Conservation (phyloP, 1,140 invertebrate species). For the Bombus fervidus region DNA sequence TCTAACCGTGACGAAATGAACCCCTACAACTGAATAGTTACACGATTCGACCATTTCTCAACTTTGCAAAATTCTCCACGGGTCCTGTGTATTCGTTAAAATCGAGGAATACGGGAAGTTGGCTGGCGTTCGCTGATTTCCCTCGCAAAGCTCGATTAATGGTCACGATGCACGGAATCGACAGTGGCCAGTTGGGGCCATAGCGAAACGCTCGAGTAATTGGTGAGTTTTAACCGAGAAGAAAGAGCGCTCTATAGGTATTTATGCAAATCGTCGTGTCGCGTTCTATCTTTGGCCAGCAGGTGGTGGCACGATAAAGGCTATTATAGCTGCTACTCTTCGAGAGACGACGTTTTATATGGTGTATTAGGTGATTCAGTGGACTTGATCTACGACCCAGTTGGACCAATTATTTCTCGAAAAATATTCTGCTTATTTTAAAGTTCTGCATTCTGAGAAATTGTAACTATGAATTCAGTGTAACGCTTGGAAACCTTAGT, state of each 20-base stretch:
- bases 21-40: not conserved
- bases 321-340: not conserved
- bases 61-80: not conserved
- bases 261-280: constrained; percentile 50
- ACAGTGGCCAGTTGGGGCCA: no score
- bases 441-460: not conserved
- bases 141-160: constrained; percentile 20
- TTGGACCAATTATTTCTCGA: not conserved
- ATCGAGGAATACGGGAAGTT: not conserved
- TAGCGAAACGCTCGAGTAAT: constrained; percentile 12
- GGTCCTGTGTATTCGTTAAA: not conserved
- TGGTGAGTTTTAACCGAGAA: constrained; percentile 20
- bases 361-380: not conserved
- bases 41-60: constrained; percentile 2
- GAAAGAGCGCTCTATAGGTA: not conserved
- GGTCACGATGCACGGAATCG: not conserved
- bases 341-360: not conserved
- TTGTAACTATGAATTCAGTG: no score
- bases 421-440: not conserved
- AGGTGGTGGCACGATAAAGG: constrained; percentile 28
- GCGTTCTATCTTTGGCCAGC: constrained; percentile 36
- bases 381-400: not conserved
- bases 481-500: no score
- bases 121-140: not conserved
- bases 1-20: not conserved